Base-by-base conservation (phyloP, 1,140 invertebrate species). In the Mercenaria mercenaria region DNA sequence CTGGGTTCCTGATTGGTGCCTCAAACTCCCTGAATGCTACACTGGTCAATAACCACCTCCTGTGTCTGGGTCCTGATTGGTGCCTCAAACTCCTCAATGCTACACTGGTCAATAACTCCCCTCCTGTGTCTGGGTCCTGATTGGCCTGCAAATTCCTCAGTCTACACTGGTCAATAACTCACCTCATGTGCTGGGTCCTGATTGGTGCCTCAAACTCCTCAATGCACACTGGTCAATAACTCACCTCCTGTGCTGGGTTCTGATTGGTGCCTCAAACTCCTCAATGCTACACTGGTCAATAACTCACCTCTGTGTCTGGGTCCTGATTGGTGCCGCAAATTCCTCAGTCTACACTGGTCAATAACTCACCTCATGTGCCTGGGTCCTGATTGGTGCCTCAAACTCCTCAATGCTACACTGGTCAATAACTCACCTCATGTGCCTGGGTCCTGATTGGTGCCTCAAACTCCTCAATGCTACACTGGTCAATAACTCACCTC, bases 251-350 rank as follows among this genome's bases (percentile, higher is more conserved):
- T 23, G 96, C 87, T 96, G 95, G 15, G 96, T 93, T 13, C 95
- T 95, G 59, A 96, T 90, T 34, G 96, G 95, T 6, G 94, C 93
- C 56, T 95, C 93, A 89, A 96, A 95, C 20, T 94, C 92, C 80
- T 96, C 93, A 56, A 94, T 94, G 39, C 92, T 93, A 81, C 96
- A 96, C 52, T 97, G 92, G 87, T 96, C 96, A 10, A 97, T 92
- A 15, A 96, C 94, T 97, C 97, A 96, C 97, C 96, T 87, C 96
- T 94, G 93, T 96, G 97, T 15, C 95, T 96, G 95, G 15, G 96
- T 93, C 11, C 95, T 95, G 59, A 96, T 90, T 34, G 96, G 95
- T 6, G 94, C 93, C 56, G 94, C 93, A 89, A 96, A 95, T 20
- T 94, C 92, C 80, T 96, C 93, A 56, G 94, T 94, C 92, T 93